Percentiles rank a stretch among this genome's conserved stretches.
phyloP scores from a whole-genome alignment of 2,113 vertebrate genomes.

The Peromyscus polionotus region DNA sequence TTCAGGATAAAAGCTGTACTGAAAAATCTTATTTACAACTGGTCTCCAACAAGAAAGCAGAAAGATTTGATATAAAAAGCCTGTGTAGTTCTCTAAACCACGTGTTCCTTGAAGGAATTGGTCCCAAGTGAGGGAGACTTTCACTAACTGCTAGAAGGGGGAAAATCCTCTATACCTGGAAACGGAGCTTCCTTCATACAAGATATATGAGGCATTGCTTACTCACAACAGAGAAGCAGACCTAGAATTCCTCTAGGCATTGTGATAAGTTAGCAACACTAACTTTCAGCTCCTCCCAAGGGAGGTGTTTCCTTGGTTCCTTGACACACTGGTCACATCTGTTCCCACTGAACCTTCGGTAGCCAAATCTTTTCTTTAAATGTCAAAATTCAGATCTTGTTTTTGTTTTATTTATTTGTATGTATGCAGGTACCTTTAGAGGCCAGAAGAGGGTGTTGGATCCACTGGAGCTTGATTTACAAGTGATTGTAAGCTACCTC shows the following conservation, averaged over 20 bases:
- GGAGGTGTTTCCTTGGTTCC: background rate
- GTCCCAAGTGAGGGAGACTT: accelerated
- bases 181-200: background rate
- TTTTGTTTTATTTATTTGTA: background rate
- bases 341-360: slow-evolving; percentile 30
- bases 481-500: background rate
- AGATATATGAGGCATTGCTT: background rate
- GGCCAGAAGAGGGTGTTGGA: background rate
- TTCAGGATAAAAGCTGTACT: background rate
- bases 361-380: slow-evolving; percentile 52
- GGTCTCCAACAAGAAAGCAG: background rate
- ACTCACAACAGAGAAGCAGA: slow-evolving; percentile 29
- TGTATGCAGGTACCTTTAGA: background rate
- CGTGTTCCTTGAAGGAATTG: background rate
- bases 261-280: slow-evolving; percentile 23
- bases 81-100: background rate
- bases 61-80: background rate
- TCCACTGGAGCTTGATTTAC: background rate
- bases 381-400: background rate
- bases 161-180: background rate
- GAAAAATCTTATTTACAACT: background rate
- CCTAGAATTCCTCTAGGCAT: slow-evolving; percentile 48
- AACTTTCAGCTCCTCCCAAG: background rate
- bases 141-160: background rate
- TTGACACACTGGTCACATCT: slow-evolving; percentile 16